Base-by-base conservation (phyloP, 2,888 invertebrate genomes). In the Pseudeuparius sepicola region DNA sequence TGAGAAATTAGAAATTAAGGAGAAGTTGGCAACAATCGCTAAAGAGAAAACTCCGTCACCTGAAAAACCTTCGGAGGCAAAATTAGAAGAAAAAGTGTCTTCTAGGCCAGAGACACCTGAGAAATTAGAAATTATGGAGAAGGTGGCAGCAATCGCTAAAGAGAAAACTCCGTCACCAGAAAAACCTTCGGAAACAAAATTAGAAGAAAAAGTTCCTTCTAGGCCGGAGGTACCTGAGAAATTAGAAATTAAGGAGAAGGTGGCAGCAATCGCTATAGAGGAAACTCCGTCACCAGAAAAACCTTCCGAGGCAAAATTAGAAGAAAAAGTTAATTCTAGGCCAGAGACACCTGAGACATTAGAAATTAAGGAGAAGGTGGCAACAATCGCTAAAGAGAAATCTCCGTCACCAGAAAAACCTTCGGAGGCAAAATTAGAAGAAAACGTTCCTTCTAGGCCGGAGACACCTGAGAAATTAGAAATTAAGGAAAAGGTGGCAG, bases 241-340 rank as follows among this genome's bases (percentile, higher is more conserved):
- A 7, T 6, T 7, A n/a, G 7, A 6, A 20, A 7, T n/a, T 20
- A 20, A 20, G n/a, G 20, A 20, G n/a, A 20, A 7, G 6, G n/a
- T 20, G 6, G n/a, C 20, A 20, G 20, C 6, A 20, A 20, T n/a
- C n/a, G 20, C n/a, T 20, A 20, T 7, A 20, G 20, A 20, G 20
- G 20, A 6, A 20, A n/a, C 20, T 20, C 20, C 20, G 20, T 7
- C 6, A 20, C n/a, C n/a, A 20, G n/a, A 20, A n/a, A 20, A 20
- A 20, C 20, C 20, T 6, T 20, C 20, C 20, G 20, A 20, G n/a
- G n/a, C n/a, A 7, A 20, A 7, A 7, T 7, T 7, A 20, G 20
- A 20, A 20, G 20, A n/a, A 6, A n/a, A 20, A 20, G 20, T n/a
- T 20, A 20, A 20, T n/a, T n/a, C n/a, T n/a, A n/a, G n/a, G n/a